Percentiles rank a stretch among this genome's conserved stretches.
phyloP scores from a whole-genome alignment of 1,140 invertebrate species.

The Hyles vespertilio region DNA sequence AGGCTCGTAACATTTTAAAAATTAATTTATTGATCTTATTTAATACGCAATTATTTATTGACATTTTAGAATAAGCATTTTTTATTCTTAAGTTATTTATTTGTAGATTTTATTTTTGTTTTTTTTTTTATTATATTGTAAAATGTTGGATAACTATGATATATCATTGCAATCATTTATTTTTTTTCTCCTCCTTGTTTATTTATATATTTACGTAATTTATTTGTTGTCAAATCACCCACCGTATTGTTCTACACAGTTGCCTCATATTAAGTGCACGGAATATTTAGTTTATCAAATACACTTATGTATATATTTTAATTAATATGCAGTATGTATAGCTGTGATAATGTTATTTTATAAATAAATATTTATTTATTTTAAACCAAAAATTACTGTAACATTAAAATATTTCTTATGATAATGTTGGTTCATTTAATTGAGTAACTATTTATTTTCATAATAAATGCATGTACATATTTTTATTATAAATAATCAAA shows the following conservation, averaged over 20 bases:
- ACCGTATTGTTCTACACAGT: not conserved
- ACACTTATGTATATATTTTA: not conserved
- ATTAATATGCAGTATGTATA: constrained; percentile 31
- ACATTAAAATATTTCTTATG: not conserved
- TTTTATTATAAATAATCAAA: too few species aligned
- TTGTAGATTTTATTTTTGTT: constrained; percentile 12
- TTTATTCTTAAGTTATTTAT: constrained; percentile 10
- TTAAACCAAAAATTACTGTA: constrained; percentile 17
- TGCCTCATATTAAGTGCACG: not conserved
- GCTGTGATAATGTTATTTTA: constrained; percentile 34
- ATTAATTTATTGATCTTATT: not conserved
- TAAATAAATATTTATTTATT: constrained; percentile 18
- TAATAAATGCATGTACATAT: not conserved
- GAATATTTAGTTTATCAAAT: too few species aligned
- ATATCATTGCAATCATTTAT: not conserved
- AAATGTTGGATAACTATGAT: not conserved
- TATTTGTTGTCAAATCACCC: constrained; percentile 2
- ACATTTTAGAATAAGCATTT: constrained; percentile 1
- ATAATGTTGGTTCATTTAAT: not conserved
- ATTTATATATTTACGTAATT: not conserved
- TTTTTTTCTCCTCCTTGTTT: not conserved
- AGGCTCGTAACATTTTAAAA: not conserved
- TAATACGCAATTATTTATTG: not conserved
- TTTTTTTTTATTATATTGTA: not conserved
- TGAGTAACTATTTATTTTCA: not conserved